phyloP scores from a whole-genome alignment of 2,888 invertebrate genomes.

The Diarsia brunnea region DNA sequence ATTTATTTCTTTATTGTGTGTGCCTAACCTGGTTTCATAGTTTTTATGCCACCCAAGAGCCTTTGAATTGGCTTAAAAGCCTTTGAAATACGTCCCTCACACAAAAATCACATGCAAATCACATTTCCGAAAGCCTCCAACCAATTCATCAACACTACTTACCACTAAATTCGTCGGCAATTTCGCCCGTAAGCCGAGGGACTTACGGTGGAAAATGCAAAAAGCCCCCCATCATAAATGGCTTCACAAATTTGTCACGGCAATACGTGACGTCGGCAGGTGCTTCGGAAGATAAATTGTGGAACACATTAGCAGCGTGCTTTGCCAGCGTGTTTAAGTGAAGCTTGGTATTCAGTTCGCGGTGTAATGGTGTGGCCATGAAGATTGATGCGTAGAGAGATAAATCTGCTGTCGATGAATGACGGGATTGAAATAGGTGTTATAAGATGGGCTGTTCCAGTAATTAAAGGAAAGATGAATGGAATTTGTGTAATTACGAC shows the following conservation, averaged over 20 bases:
- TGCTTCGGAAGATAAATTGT: slow-evolving; percentile 48
- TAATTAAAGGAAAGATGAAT: background rate
- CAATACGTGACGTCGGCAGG: slow-evolving; percentile 41
- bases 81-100: too few relatives aligned
- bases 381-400: background rate
- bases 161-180: slow-evolving; percentile 1
- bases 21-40: too few relatives aligned
- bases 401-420: background rate
- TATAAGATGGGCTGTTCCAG: background rate
- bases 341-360: slow-evolving; percentile 34
- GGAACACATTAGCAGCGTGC: slow-evolving; percentile 51
- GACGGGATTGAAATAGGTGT: background rate
- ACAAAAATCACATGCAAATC: background rate
- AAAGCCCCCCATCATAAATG: slow-evolving; percentile 6
- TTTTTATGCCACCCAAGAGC: too few relatives aligned
- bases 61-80: too few relatives aligned
- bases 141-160: slow-evolving; percentile 29
- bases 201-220: too few relatives aligned
- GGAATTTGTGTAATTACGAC: background rate
- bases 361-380: slow-evolving; percentile 17
- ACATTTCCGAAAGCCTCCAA: background rate
- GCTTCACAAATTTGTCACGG: slow-evolving; percentile 48
- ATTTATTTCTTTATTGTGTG: too few relatives aligned
- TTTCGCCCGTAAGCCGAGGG: background rate
- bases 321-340: slow-evolving; percentile 24